phyloP scores from a whole-genome alignment of 2,888 invertebrate species.

The Epinotia bilunana region DNA sequence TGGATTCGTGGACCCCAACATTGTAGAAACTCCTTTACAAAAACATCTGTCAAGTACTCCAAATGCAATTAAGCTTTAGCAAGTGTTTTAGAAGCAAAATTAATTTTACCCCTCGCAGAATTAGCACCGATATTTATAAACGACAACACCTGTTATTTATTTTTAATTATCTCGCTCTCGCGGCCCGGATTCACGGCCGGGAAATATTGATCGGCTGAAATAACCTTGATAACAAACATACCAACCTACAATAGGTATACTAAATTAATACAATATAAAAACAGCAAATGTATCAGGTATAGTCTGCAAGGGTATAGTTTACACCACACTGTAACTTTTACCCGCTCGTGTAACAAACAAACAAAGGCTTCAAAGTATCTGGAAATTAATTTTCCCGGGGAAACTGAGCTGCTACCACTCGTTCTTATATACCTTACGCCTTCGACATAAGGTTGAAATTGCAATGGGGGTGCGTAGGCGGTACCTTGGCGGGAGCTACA shows the following conservation, averaged over 20 bases:
- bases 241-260: neutral
- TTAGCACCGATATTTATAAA: neutral
- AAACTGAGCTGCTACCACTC: neutral
- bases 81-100: neutral
- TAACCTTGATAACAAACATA: neutral
- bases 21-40: no score
- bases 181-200: neutral
- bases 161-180: conserved; percentile 4
- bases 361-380: conserved; percentile 12
- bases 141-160: conserved; percentile 15
- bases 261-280: neutral
- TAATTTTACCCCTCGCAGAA: neutral
- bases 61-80: no score
- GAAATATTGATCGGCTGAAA: conserved; percentile 1
- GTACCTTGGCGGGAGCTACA: conserved; percentile 2
- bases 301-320: no score
- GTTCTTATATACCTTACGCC: neutral
- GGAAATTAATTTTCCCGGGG: conserved; percentile 27
- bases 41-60: no score
- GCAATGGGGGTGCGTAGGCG: conserved; percentile 8
- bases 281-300: neutral
- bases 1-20: no score
- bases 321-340: conserved; percentile 1
- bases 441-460: neutral
- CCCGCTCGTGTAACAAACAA: conserved; percentile 15